phyloP scores from a whole-genome alignment of 2,113 vertebrate genomes.

The Oxygymnocypris stewartii region DNA sequence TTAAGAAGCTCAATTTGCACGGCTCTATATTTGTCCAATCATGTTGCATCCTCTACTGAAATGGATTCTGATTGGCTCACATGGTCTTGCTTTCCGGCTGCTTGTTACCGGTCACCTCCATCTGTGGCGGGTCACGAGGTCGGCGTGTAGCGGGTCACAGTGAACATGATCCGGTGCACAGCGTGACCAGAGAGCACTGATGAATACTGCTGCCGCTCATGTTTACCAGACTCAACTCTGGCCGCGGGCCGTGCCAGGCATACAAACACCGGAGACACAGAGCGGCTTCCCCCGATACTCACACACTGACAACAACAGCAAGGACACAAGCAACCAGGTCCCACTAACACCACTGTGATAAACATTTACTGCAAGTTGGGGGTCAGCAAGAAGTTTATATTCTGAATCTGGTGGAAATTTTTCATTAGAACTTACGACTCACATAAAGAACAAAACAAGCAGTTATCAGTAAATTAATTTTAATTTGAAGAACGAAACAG shows the following conservation, averaged over 20 bases:
- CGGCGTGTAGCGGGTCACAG: background rate
- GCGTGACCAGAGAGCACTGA: background rate
- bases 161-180: slow-evolving; percentile 3
- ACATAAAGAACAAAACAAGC: too few relatives aligned
- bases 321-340: background rate
- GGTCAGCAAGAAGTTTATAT: background rate
- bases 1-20: background rate
- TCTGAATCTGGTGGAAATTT: background rate
- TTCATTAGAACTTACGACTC: too few relatives aligned
- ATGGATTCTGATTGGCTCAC: background rate
- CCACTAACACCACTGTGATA: background rate
- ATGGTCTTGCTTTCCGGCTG: background rate
- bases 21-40: background rate
- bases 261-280: background rate
- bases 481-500: too few relatives aligned
- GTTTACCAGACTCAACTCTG: slow-evolving; percentile 8
- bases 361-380: background rate
- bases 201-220: background rate
- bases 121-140: background rate
- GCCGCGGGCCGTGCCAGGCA: background rate
- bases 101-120: background rate
- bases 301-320: background rate
- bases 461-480: too few relatives aligned
- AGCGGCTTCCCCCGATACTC: background rate
- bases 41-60: background rate